Percentiles rank a stretch among this genome's conserved stretches.
Conservation (phyloP, 1,140 invertebrate genomes). For the Listronotus oregonensis region DNA sequence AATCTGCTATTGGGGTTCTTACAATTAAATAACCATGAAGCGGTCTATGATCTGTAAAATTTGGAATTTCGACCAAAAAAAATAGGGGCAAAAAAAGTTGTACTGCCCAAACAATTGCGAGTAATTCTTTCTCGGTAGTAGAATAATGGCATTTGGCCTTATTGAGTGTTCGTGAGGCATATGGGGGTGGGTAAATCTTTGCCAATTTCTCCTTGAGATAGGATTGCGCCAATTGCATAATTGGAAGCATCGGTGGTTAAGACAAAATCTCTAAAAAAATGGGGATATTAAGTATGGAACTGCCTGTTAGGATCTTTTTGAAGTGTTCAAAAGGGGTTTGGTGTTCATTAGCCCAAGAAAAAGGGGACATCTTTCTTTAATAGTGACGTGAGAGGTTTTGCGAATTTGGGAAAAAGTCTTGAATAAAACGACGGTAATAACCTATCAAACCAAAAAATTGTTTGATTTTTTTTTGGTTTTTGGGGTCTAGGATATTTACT, state of each 20-base stretch:
- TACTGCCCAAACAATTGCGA: conserved; percentile 18
- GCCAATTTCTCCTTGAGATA: conserved; percentile 42
- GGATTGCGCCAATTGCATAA: conserved; percentile 50
- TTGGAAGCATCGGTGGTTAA: conserved; percentile 55
- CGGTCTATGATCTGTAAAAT: conserved; percentile 17
- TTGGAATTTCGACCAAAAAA: conserved; percentile 26
- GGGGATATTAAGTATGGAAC: conserved; percentile 53
- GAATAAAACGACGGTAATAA: conserved; percentile 41
- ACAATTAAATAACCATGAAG: too few relatives aligned
- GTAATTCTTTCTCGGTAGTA: conserved; percentile 19
- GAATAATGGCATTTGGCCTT: conserved; percentile 19
- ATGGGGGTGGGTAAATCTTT: conserved; percentile 45
- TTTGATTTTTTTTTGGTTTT: conserved; percentile 45
- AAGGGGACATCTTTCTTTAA: conserved; percentile 35
- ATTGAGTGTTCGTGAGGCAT: neutral
- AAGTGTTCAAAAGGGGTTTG: conserved; percentile 52
- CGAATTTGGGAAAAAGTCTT: conserved; percentile 29
- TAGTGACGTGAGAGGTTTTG: conserved; percentile 37
- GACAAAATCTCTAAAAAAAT: conserved; percentile 51
- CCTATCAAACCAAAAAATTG: conserved; percentile 56
- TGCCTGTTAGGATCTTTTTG: conserved; percentile 52
- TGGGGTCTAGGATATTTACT: conserved; percentile 54
- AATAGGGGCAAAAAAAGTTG: conserved; percentile 24
- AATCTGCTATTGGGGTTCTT: conserved; percentile 34
- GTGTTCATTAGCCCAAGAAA: conserved; percentile 20